phyloP scores from a whole-genome alignment of 2,113 vertebrate species.

The Cichladusa arquata region DNA sequence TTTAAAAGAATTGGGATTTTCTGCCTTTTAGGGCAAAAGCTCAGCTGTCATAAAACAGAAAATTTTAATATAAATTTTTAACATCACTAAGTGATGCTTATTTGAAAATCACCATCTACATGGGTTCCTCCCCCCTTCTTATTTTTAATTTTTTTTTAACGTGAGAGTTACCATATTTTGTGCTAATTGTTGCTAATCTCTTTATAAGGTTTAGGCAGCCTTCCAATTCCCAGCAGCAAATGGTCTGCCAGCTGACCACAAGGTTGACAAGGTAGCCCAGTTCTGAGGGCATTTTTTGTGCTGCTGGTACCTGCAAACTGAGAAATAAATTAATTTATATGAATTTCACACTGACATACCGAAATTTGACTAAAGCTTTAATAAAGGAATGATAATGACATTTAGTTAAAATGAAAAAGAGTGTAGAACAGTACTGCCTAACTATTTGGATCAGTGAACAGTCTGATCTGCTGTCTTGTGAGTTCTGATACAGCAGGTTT shows the following conservation, averaged over 20 bases:
- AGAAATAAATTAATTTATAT: neutral
- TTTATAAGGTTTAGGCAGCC: neutral
- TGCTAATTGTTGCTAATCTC: neutral
- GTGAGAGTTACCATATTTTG: neutral
- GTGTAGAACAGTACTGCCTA: neutral
- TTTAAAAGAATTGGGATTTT: constrained; percentile 6
- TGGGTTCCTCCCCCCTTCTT: neutral
- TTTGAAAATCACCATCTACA: neutral
- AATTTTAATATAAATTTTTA: neutral
- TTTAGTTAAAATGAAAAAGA: neutral
- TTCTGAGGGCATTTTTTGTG: neutral
- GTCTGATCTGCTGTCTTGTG: neutral
- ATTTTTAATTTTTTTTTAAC: neutral
- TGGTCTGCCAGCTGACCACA: neutral
- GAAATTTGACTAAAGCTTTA: neutral
- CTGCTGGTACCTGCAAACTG: neutral
- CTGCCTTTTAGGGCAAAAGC: constrained; percentile 3
- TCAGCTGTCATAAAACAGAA: neutral
- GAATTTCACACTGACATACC: neutral
- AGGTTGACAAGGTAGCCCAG: neutral
- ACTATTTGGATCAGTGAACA: neutral
- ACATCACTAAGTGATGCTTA: neutral
- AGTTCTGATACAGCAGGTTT: neutral
- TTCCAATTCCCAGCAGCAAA: neutral
- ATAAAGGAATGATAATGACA: neutral